Evolutionary conservation across 1,140 invertebrate genomes (phyloP).

Genomic region (Pseudomyrmex flavicornis): DNA sequence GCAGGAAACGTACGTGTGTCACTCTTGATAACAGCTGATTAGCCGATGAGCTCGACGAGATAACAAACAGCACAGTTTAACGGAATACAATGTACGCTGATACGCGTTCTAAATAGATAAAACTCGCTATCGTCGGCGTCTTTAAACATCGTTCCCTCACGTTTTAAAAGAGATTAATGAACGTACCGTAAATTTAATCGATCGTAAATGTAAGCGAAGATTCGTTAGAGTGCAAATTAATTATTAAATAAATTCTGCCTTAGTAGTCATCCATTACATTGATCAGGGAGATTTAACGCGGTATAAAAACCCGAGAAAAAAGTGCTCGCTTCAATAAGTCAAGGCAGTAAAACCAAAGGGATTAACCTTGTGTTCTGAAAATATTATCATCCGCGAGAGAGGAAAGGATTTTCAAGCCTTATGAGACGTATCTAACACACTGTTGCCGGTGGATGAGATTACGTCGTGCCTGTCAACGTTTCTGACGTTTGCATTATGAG

Average conservation of each 20-base stretch:
- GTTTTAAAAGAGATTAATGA: neutral
- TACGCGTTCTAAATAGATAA: neutral
- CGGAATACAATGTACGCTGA: constrained; percentile 23
- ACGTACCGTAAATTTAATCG: neutral
- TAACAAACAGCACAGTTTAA: constrained; percentile 30
- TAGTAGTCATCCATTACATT: neutral
- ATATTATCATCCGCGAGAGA: constrained; percentile 36
- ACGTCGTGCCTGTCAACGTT: constrained; percentile 22
- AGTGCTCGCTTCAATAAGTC: constrained; percentile 52
- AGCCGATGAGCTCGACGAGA: constrained; percentile 58
- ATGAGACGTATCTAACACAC: constrained; percentile 35
- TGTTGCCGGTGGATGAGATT: constrained; percentile 15
- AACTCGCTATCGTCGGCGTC: neutral
- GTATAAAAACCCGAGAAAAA: constrained; percentile 14
- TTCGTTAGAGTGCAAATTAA: neutral
- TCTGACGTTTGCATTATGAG: constrained; percentile 35
- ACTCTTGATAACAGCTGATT: constrained; percentile 73
- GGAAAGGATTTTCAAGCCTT: constrained; percentile 26
- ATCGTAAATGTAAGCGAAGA: neutral
- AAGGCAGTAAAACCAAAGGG: constrained; percentile 34
- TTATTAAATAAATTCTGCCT: constrained; percentile 3
- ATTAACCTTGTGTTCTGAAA: constrained; percentile 58
- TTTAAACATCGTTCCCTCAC: neutral
- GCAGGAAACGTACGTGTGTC: constrained; percentile 57
- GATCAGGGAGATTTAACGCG: neutral